Base-by-base conservation (phyloP, 2,888 invertebrate genomes). In the Petrolisthes cinctipes region DNA sequence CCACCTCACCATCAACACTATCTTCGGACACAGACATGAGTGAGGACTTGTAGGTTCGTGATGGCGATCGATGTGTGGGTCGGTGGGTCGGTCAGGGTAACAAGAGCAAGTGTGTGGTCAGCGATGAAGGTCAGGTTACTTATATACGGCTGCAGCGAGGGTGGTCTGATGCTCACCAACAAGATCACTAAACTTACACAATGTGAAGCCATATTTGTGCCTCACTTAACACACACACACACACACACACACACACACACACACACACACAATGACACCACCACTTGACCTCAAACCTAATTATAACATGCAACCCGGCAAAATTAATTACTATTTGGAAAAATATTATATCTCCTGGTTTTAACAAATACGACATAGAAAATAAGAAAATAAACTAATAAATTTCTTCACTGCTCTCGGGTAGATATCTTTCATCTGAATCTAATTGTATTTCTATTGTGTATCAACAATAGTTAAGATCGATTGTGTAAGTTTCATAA, bases 71-170 rank as follows among this genome's bases (percentile, higher is more conserved):
- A 11, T 56, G 17, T 4, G 80, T 57, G 80, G 57, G 54, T 20
- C 11, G 80, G 80, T 80, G 56, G 80, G 54, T 54, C 80, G n/a
- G 57, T 5, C n/a, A 4, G 80, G 80, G 56, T 23, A 0, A 14
- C 14, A 57, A 17, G 11, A 23, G 57, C n/a, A 23, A n/a, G 17
- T 20, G 57, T 20, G 80, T 14, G 20, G 80, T 20, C 9, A 4
- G 4, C 80, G 37, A 37, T 80, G 80, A 80, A 80, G 80, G 80
- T 80, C 80, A 80, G 57, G 20, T 3, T 4, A 20, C 61, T 61
- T 61, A 61, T 80, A 80, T 57, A 80, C 56, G 23, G 80, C 53
- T 51, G 53, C 78, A 0, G 17, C 56, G 23, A 14, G n/a, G 23
- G 80, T 80, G 57, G 53, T 57, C 57, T 9, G 53, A 57, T 51